These are phyloP conservation scores for Neosilurus hyrtlii DNA, from an alignment of 2,797 vertebrate species.

Conservation along the genomic window DNA sequence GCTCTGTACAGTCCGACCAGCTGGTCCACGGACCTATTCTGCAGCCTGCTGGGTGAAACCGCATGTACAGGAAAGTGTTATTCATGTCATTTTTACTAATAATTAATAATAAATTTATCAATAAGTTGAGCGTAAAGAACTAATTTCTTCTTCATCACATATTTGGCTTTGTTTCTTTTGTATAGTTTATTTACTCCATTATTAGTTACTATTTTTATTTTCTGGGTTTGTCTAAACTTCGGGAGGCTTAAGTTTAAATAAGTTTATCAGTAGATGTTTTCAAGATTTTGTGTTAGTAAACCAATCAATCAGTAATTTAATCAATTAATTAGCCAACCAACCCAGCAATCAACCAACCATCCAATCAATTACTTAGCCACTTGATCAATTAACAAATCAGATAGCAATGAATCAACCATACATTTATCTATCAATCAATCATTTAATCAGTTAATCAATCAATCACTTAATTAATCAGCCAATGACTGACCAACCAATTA, in stretches of 20 bases:
- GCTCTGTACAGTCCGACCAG: constrained; percentile 89
- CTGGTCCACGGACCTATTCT: constrained; percentile 85
- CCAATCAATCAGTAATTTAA: background rate
- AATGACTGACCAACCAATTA: no score
- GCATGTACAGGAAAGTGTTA: constrained; percentile 6
- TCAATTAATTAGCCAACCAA: background rate
- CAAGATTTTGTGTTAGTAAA: background rate
- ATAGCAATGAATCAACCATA: no score
- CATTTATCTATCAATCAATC: no score
- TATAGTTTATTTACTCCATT: no score
- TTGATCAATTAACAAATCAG: background rate
- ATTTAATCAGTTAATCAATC: no score
- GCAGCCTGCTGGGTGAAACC: constrained; percentile 71
- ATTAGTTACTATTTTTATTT: no score
- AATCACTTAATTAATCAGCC: no score
- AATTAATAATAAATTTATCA: background rate
- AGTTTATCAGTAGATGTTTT: background rate
- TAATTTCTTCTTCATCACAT: background rate
- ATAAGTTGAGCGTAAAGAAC: background rate
- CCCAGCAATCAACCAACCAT: background rate
- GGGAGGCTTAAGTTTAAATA: background rate
- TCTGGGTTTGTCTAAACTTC: no score
- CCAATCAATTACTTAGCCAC: background rate
- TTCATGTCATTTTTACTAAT: no score
- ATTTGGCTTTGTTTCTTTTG: background rate